These are phyloP conservation scores for Zaprionus ornatus DNA, from an alignment of 1,140 invertebrate genomes.

Conservation along the genomic window DNA sequence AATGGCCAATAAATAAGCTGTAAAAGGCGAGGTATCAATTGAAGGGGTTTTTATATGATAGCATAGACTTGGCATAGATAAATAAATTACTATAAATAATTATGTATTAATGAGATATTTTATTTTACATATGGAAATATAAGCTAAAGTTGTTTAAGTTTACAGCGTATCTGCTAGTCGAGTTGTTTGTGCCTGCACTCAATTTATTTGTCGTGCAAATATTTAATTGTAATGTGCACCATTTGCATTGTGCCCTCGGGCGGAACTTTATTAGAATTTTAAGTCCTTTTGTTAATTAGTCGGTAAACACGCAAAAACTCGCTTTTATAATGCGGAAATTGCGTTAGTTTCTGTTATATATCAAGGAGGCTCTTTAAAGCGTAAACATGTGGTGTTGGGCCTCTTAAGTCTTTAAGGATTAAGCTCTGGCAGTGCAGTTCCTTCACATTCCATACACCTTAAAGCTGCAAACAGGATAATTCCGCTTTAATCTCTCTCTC, in stretches of 20 bases:
- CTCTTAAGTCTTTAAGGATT: no score
- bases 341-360: neutral
- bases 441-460: neutral
- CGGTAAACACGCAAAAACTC: neutral
- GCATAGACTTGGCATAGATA: no score
- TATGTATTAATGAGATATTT: no score
- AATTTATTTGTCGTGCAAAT: slow-evolving; percentile 18
- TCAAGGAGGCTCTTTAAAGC: no score
- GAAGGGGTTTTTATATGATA: no score
- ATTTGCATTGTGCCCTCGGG: neutral
- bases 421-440: no score
- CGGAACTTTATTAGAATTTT: slow-evolving; percentile 20
- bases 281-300: slow-evolving; percentile 9
- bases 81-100: no score
- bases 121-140: no score
- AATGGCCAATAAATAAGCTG: neutral
- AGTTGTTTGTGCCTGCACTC: neutral
- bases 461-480: neutral
- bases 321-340: neutral
- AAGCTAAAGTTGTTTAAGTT: neutral
- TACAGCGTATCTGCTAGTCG: neutral
- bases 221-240: slow-evolving; percentile 17
- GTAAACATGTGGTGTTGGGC: neutral
- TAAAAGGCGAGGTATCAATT: no score
- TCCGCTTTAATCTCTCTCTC: neutral